A percentile compares a stretch with the other conserved stretches of the same genome.
phyloP scores from a whole-genome alignment of 2,113 vertebrate genomes.

The Eidolon helvum region DNA sequence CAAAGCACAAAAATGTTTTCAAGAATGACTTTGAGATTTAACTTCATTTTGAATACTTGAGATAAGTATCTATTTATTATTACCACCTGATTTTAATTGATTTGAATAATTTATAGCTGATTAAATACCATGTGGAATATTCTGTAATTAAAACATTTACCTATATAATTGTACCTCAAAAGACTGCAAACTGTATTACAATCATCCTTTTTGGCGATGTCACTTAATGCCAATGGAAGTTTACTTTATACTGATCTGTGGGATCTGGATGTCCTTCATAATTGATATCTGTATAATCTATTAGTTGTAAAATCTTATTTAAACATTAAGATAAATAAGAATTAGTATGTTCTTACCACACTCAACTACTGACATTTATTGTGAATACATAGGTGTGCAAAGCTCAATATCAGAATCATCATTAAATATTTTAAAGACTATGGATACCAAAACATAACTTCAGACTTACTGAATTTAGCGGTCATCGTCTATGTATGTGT shows the following conservation, averaged over 20 bases:
- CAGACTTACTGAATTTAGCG: not conserved
- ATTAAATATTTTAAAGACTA: not conserved
- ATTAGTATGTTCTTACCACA: not conserved
- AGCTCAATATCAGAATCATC: not conserved
- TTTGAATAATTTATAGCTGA: not conserved
- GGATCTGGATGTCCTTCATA: not conserved
- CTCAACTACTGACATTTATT: not conserved
- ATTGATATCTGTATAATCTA: not conserved
- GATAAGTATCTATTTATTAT: not conserved
- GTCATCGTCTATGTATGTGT: not conserved
- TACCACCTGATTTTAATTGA: not conserved
- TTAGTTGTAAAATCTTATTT: not conserved
- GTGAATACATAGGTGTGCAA: not conserved
- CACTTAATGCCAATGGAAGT: not conserved
- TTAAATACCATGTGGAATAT: not conserved
- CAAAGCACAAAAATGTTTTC: not conserved
- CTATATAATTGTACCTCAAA: not conserved
- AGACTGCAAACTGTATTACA: not conserved
- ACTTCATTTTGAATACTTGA: not conserved
- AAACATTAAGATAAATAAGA: not conserved
- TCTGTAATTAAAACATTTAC: not conserved
- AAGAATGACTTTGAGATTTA: not conserved
- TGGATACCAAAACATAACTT: not conserved
- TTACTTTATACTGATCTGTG: not conserved
- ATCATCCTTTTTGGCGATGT: not conserved